A percentile compares a stretch with the other conserved stretches of the same genome.
phyloP scores from a whole-genome alignment of 2,797 vertebrate species.

The Darevskia nairensis region DNA sequence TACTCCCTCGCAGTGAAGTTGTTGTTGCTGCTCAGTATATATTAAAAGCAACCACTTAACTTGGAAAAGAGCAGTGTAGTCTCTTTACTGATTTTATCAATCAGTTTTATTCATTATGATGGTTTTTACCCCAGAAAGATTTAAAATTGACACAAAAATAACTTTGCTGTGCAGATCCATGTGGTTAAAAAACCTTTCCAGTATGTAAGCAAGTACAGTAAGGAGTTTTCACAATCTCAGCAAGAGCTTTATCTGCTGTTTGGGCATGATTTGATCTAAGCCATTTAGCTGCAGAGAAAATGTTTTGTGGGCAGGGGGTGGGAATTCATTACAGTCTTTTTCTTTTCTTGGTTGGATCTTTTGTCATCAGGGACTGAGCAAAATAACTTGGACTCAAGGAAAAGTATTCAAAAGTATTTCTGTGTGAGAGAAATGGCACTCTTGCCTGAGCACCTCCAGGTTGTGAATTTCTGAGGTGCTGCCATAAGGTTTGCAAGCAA shows the following conservation, averaged over 20 bases:
- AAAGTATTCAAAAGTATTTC: background rate
- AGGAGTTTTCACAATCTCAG: background rate
- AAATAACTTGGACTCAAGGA: background rate
- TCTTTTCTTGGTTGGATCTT: background rate
- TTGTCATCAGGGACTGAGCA: background rate
- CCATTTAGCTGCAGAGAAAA: background rate
- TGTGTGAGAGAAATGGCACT: background rate
- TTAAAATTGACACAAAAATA: slow-evolving; percentile 8
- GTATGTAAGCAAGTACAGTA: background rate
- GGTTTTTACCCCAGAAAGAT: background rate
- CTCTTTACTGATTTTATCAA: background rate
- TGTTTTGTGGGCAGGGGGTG: background rate
- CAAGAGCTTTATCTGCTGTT: background rate
- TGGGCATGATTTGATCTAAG: background rate
- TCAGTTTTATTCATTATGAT: background rate
- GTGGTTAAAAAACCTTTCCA: background rate
- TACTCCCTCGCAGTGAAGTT: too few species aligned
- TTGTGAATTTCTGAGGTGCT: background rate
- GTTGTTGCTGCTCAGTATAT: background rate
- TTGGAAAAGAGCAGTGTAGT: background rate
- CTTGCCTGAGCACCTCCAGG: background rate
- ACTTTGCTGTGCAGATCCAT: background rate
- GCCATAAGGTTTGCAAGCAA: background rate
- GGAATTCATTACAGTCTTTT: background rate
- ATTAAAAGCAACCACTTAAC: background rate